Evolutionary conservation across 2,797 vertebrate species (phyloP).

Genomic region (Sebastes itinus): DNA sequence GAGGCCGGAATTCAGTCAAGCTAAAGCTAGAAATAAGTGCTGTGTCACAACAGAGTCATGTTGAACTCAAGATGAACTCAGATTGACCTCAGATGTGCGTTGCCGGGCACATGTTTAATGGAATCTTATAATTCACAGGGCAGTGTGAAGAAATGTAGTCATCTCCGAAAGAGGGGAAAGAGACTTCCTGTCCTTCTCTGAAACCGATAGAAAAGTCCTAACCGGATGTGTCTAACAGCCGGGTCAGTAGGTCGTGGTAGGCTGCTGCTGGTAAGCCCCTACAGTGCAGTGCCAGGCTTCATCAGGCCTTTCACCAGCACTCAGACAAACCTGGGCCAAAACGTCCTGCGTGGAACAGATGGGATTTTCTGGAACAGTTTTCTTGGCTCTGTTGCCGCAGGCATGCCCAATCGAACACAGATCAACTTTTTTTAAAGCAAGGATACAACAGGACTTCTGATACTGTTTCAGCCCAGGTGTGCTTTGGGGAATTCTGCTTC

Average conservation of each 20-base stretch:
- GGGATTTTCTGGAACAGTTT: slow-evolving; percentile 45
- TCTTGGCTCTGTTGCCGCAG: slow-evolving; percentile 21
- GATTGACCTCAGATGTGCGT: slow-evolving; percentile 63
- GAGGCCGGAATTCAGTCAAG: slow-evolving; percentile 51
- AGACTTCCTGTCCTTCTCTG: slow-evolving; percentile 27
- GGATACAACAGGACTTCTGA: not conserved
- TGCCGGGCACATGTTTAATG: slow-evolving; percentile 38
- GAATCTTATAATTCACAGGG: slow-evolving; percentile 37
- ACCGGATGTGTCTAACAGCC: slow-evolving; percentile 33
- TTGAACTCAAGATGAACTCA: slow-evolving; percentile 43
- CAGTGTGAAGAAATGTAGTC: slow-evolving; percentile 34
- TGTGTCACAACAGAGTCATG: slow-evolving; percentile 35
- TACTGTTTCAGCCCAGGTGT: slow-evolving; percentile 14
- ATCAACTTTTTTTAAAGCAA: slow-evolving; percentile 10
- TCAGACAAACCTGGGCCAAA: slow-evolving; percentile 49
- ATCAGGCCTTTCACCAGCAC: slow-evolving; percentile 66
- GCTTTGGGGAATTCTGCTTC: slow-evolving; percentile 10
- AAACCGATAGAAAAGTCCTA: slow-evolving; percentile 16
- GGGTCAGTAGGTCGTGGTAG: slow-evolving; percentile 42
- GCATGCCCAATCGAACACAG: slow-evolving; percentile 39
- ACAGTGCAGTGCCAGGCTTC: slow-evolving; percentile 66
- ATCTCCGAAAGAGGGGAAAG: slow-evolving; percentile 9
- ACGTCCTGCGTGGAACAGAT: slow-evolving; percentile 43
- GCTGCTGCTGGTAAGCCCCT: slow-evolving; percentile 42
- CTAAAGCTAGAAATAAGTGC: slow-evolving; percentile 55